A percentile compares a stretch with the other conserved stretches of the same genome.
These are phyloP conservation scores for Megastigmus dorsalis DNA, from an alignment of 2,888 invertebrate species.

Conservation along the genomic window DNA sequence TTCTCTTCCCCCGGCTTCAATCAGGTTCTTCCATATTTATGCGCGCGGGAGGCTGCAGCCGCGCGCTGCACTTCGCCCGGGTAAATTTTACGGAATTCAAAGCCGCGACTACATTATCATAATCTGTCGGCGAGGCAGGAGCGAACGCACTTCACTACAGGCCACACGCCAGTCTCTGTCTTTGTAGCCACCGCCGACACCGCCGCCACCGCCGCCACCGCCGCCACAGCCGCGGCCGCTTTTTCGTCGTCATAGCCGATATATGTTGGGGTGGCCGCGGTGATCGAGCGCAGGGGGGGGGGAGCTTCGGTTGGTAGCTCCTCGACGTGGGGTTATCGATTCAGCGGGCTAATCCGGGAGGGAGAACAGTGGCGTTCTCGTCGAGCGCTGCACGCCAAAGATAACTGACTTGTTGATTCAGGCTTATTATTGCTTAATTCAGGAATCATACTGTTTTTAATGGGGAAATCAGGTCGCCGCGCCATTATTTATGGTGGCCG, in stretches of 20 bases:
- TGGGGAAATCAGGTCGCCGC: background rate
- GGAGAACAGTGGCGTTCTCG: slow-evolving; percentile 1
- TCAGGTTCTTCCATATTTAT: slow-evolving; percentile 67
- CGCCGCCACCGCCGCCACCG: too few relatives aligned
- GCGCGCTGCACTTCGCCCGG: slow-evolving; percentile 48
- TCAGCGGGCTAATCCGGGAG: background rate
- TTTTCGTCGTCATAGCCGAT: background rate
- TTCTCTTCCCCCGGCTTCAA: slow-evolving; percentile 59
- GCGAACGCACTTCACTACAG: too few relatives aligned
- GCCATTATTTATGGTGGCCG: too few relatives aligned
- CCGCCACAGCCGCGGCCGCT: background rate
- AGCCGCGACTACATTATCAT: slow-evolving; percentile 68
- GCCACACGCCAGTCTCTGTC: too few relatives aligned
- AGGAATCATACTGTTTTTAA: background rate
- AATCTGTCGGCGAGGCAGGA: slow-evolving; percentile 61
- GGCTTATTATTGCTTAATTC: slow-evolving; percentile 1
- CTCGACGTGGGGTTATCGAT: background rate
- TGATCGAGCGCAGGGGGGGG: background rate
- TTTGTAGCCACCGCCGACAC: slow-evolving; percentile 37
- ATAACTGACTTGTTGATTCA: slow-evolving; percentile 11
- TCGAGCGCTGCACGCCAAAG: background rate
- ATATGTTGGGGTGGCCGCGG: background rate
- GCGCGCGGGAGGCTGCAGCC: background rate
- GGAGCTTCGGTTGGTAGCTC: too few relatives aligned
- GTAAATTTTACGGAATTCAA: slow-evolving; percentile 66